phyloP scores from a whole-genome alignment of 2,888 invertebrate species.

The Digitonthophagus gazella region DNA sequence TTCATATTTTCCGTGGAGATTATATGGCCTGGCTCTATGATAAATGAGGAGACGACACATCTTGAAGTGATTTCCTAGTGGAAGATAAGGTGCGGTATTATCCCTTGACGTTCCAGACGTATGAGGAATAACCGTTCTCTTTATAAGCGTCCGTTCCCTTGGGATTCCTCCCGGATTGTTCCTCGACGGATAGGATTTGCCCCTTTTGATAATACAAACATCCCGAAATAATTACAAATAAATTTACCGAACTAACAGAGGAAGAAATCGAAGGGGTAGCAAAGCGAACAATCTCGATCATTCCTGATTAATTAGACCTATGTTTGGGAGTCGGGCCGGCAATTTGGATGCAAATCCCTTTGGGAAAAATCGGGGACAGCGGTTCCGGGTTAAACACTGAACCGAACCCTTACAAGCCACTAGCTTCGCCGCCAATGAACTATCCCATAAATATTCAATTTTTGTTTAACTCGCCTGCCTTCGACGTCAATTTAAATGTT shows the following conservation, averaged over 20 bases:
- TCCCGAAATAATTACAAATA: background rate
- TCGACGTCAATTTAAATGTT: slow-evolving; percentile 10
- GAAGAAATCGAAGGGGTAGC: background rate
- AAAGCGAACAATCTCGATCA: background rate
- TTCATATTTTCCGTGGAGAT: slow-evolving; percentile 12
- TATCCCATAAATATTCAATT: slow-evolving; percentile 15
- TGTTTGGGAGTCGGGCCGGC: background rate
- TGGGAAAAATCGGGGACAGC: background rate
- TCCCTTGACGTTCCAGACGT: slow-evolving; percentile 23
- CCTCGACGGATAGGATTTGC: background rate
- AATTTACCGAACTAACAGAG: background rate
- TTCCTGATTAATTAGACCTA: background rate
- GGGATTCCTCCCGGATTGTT: background rate
- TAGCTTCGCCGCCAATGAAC: slow-evolving; percentile 5
- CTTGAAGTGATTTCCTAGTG: slow-evolving; percentile 27
- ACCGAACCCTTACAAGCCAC: background rate
- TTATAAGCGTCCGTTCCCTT: background rate
- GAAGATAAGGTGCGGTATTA: slow-evolving; percentile 26
- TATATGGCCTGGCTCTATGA: slow-evolving; percentile 18
- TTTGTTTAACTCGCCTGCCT: slow-evolving; percentile 5
- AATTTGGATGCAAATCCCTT: background rate
- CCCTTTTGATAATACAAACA: background rate
- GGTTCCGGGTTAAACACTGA: background rate
- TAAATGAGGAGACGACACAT: slow-evolving; percentile 24
- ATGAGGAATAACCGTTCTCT: slow-evolving; percentile 24